These are phyloP conservation scores for Motacilla alba DNA, from an alignment of 2,113 vertebrate genomes.

Conservation along the genomic window DNA sequence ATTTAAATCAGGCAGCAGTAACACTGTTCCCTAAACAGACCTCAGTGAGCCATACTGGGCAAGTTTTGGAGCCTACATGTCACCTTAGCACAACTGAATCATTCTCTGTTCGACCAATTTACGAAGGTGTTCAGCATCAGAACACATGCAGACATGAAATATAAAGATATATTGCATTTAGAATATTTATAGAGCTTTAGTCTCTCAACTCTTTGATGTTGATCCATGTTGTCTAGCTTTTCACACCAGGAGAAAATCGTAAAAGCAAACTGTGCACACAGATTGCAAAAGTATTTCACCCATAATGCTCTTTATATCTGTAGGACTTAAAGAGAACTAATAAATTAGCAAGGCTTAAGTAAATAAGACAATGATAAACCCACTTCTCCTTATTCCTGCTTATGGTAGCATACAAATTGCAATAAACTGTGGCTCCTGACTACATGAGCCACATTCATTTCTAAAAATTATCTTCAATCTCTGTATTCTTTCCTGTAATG, in stretches of 20 bases:
- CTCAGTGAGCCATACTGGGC: not conserved
- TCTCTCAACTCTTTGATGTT: not conserved
- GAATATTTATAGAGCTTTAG: not conserved
- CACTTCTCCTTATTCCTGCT: not conserved
- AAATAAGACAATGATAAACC: not conserved
- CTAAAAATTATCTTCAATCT: not conserved
- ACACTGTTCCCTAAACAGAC: not conserved
- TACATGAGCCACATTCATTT: not conserved
- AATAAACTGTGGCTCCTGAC: not conserved
- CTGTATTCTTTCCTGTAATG: not conserved
- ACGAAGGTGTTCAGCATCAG: not conserved
- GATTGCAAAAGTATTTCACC: not conserved
- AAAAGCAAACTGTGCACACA: not conserved
- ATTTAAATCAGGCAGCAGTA: not conserved
- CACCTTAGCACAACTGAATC: not conserved
- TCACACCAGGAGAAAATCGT: not conserved
- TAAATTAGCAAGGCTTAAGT: not conserved
- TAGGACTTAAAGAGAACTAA: not conserved
- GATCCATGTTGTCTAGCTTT: not conserved
- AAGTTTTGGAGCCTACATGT: not conserved
- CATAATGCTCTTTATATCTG: not conserved
- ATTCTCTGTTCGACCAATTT: not conserved
- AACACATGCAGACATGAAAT: not conserved
- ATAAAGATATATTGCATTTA: not conserved
- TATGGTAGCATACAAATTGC: accelerated